These are phyloP conservation scores for Murina feae DNA, from an alignment of 2,113 vertebrate genomes.

Conservation along the genomic window DNA sequence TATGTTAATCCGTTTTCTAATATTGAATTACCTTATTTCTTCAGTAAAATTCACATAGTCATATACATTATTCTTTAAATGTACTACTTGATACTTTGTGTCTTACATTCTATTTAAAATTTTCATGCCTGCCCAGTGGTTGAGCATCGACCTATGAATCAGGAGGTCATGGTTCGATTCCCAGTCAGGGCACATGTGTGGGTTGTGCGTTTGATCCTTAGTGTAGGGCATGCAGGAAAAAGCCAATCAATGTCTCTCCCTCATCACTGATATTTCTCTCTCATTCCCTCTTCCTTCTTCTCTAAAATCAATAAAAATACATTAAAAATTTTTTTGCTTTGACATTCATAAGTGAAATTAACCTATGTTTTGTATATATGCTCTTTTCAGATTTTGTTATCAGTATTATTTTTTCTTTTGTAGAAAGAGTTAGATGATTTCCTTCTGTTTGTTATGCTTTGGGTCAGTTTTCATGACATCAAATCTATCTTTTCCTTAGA, in stretches of 20 bases:
- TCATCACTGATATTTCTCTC: too few relatives aligned
- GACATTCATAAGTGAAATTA: not conserved
- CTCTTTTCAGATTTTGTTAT: not conserved
- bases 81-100: not conserved
- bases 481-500: not conserved
- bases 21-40: not conserved
- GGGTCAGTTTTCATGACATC: not conserved
- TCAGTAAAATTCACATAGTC: not conserved
- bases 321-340: not conserved
- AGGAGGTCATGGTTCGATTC: too few relatives aligned
- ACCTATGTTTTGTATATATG: not conserved
- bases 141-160: too few relatives aligned
- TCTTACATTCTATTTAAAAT: not conserved
- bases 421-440: not conserved
- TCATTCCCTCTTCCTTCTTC: too few relatives aligned
- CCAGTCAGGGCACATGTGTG: too few relatives aligned
- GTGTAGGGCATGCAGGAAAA: too few relatives aligned
- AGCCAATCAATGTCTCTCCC: too few relatives aligned
- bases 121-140: not conserved
- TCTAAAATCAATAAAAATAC: too few relatives aligned
- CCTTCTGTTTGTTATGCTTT: not conserved
- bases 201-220: too few relatives aligned
- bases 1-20: not conserved
- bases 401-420: not conserved
- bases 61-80: not conserved